Conservation (phyloP, 2,113 vertebrate genomes). For the Epinephelus moara region DNA sequence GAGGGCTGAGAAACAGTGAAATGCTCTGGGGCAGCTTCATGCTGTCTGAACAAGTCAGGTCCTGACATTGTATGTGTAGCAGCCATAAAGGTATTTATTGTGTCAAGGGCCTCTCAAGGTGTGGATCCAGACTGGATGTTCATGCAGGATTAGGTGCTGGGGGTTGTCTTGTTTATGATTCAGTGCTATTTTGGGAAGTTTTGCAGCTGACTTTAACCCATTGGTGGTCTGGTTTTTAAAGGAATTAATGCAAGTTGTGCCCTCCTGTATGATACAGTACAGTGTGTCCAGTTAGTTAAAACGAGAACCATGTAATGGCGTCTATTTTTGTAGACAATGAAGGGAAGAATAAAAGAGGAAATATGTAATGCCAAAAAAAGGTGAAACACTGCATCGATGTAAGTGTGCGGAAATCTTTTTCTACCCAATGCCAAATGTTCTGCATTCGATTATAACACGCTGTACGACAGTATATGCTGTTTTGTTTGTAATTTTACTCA, state of each 20-base stretch:
- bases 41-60: conserved; percentile 76
- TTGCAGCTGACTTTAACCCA: not conserved
- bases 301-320: not conserved
- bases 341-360: conserved; percentile 34
- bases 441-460: not conserved
- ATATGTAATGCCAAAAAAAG: not conserved
- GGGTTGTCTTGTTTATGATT: not conserved
- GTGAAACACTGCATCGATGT: no score
- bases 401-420: no score
- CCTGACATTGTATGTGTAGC: conserved; percentile 71
- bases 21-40: conserved; percentile 10
- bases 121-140: conserved; percentile 17
- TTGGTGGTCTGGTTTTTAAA: not conserved
- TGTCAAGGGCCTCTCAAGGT: conserved; percentile 51
- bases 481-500: not conserved
- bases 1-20: conserved; percentile 20
- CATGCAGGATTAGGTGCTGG: not conserved
- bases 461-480: not conserved
- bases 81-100: conserved; percentile 72
- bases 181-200: conserved; percentile 3
- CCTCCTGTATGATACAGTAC: not conserved
- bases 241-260: not conserved
- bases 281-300: not conserved
- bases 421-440: not conserved
- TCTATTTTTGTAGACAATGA: not conserved